phyloP scores from a whole-genome alignment of 2,888 invertebrate genomes.

The Aquatica leii region DNA sequence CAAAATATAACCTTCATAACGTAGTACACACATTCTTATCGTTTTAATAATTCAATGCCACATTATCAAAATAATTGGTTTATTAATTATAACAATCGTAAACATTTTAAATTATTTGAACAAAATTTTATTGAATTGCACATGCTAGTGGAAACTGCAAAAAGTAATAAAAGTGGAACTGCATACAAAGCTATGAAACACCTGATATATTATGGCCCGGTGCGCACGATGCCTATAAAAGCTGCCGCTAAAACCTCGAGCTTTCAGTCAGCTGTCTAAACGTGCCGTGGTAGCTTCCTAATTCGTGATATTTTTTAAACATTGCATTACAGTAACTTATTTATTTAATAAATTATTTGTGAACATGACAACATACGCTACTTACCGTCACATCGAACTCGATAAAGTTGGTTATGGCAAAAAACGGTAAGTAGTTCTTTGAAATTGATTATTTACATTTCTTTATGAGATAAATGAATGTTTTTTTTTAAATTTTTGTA shows the following conservation, averaged over 20 bases:
- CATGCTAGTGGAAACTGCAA: too few relatives aligned
- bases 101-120: too few relatives aligned
- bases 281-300: constrained; percentile 42
- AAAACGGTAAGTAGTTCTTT: constrained; percentile 73
- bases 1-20: too few relatives aligned
- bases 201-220: constrained; percentile 35
- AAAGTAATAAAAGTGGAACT: constrained; percentile 12
- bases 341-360: constrained; percentile 38
- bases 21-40: too few relatives aligned
- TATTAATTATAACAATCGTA: too few relatives aligned
- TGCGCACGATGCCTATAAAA: constrained; percentile 53
- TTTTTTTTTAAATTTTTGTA: background rate
- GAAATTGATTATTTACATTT: background rate
- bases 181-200: constrained; percentile 18
- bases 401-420: constrained; percentile 94
- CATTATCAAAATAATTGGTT: too few relatives aligned
- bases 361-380: constrained; percentile 89
- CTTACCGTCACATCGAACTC: constrained; percentile 92
- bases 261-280: constrained; percentile 56
- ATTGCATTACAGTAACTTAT: constrained; percentile 23
- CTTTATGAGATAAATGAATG: background rate
- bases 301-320: constrained; percentile 14
- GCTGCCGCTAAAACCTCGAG: constrained; percentile 47
- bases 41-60: too few relatives aligned
- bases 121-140: too few relatives aligned